Evolutionary conservation across 1,140 invertebrate species (phyloP).

Genomic region (Drosophila orosa): DNA sequence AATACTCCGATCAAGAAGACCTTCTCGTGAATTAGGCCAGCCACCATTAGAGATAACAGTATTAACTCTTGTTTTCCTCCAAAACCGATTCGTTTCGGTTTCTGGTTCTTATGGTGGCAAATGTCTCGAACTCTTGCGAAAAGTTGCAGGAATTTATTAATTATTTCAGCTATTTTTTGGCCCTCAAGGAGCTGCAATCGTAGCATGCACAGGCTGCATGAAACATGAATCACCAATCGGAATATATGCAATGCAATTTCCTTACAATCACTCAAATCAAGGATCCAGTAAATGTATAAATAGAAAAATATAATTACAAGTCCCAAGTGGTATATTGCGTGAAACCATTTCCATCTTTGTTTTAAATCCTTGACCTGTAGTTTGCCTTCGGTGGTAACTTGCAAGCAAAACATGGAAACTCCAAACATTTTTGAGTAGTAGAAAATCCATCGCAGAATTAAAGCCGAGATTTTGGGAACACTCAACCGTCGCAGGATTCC

Average conservation of each 20-base stretch:
- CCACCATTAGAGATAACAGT: not conserved
- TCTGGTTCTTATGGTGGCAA: not conserved
- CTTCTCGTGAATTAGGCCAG: constrained; percentile 6
- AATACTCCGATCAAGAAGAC: not conserved
- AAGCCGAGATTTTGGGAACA: not conserved
- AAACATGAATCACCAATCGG: not conserved
- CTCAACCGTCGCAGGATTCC: not conserved
- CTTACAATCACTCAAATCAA: not conserved
- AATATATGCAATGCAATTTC: not conserved
- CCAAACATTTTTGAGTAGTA: constrained; percentile 1
- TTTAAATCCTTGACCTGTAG: not conserved
- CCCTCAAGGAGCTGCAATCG: constrained; percentile 29
- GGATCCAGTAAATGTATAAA: not conserved
- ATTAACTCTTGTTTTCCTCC: constrained; percentile 27
- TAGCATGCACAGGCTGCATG: constrained; percentile 10
- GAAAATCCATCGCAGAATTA: constrained; percentile 3
- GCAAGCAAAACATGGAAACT: not conserved
- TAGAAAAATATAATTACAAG: not conserved
- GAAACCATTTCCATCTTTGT: constrained; percentile 21
- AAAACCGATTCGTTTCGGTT: not conserved
- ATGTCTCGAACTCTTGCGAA: constrained; percentile 9
- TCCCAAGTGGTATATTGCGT: not conserved
- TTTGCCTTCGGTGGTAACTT: not conserved
- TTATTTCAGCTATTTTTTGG: not conserved
- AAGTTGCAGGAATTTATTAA: constrained; percentile 33